Evolutionary conservation across 2,113 vertebrate species (phyloP).

Genomic region (Barbus barbus): DNA sequence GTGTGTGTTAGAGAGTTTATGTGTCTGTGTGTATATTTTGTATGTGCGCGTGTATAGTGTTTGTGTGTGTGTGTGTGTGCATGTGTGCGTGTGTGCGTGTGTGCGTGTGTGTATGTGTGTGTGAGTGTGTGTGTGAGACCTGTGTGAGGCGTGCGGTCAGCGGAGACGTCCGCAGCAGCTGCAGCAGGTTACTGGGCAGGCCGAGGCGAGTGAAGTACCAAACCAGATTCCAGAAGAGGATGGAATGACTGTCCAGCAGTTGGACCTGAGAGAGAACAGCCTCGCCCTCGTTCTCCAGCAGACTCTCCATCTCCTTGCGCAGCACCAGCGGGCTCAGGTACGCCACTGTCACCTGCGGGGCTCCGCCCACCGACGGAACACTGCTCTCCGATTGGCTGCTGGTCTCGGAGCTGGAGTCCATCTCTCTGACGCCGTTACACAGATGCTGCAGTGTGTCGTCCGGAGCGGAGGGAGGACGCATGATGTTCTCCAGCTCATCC

Average conservation of each 20-base stretch:
- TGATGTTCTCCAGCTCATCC: constrained; percentile 44
- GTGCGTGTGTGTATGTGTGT: not conserved
- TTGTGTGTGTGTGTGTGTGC: too few species aligned
- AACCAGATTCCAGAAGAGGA: constrained; percentile 96
- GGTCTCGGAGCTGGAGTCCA: constrained; percentile 72
- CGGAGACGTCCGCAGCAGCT: constrained; percentile 80
- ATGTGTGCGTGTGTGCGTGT: too few species aligned
- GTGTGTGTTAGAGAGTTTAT: too few species aligned
- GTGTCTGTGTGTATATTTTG: too few species aligned
- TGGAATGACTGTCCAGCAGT: constrained; percentile 87
- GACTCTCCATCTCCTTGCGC: constrained; percentile 90
- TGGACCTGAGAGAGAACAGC: constrained; percentile 82
- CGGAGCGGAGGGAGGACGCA: constrained; percentile 69
- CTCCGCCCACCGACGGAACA: constrained; percentile 60
- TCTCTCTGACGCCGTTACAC: constrained; percentile 79
- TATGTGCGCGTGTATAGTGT: too few species aligned
- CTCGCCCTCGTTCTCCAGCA: constrained; percentile 91
- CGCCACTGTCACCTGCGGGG: constrained; percentile 79
- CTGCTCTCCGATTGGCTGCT: constrained; percentile 73
- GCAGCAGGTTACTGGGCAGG: constrained; percentile 84
- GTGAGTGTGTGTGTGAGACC: constrained; percentile 62
- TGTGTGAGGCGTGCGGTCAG: constrained; percentile 68
- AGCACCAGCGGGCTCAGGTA: constrained; percentile 92
- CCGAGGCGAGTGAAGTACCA: constrained; percentile 92
- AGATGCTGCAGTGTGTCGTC: constrained; percentile 72